Evolutionary conservation across 2,113 vertebrate genomes (phyloP).

Genomic region (Herpetotheres cachinnans): DNA sequence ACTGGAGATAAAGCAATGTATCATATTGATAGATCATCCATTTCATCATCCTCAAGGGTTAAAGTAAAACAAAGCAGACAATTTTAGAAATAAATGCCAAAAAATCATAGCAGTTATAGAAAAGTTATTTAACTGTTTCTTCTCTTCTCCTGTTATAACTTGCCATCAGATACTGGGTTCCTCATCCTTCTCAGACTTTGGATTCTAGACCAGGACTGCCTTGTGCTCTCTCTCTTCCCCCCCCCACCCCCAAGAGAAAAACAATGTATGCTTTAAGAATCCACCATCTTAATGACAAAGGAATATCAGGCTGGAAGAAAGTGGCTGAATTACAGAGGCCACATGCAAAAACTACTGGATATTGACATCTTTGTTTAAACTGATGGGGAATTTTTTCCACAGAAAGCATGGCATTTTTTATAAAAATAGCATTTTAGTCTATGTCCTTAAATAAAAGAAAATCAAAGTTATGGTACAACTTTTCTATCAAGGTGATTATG

Average conservation of each 20-base stretch:
- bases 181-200: neutral
- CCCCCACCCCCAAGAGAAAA: neutral
- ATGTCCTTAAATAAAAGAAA: neutral
- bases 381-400: neutral
- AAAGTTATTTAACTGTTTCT: neutral
- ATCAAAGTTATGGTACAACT: neutral
- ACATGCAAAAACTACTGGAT: neutral
- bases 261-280: neutral
- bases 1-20: neutral
- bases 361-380: neutral
- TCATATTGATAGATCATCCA: neutral
- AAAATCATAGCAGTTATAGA: neutral
- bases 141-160: neutral
- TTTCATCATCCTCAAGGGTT: neutral
- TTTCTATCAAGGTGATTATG: neutral
- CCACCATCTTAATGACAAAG: neutral
- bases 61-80: neutral
- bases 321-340: neutral
- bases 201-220: neutral
- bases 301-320: neutral
- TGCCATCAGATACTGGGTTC: neutral
- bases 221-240: neutral
- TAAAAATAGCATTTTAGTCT: neutral
- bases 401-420: neutral
- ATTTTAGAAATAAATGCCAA: neutral